phyloP scores from a whole-genome alignment of 2,888 invertebrate species.

The Rhodophaea formosa region DNA sequence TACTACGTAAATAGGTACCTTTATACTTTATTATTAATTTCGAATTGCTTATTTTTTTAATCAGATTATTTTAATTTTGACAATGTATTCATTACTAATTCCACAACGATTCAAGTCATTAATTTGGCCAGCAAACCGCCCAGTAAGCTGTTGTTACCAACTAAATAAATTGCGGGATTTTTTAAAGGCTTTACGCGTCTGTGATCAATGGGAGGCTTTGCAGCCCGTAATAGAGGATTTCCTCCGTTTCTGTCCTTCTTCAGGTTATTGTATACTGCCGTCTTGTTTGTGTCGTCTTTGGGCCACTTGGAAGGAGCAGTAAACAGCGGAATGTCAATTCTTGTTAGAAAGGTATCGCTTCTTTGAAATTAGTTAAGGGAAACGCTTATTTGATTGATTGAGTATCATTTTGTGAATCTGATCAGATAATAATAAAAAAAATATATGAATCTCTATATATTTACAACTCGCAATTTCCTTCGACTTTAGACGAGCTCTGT shows the following conservation, averaged over 20 bases:
- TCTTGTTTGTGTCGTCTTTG: slow-evolving; percentile 44
- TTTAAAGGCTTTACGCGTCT: slow-evolving; percentile 72
- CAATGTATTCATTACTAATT: neutral
- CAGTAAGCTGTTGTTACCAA: slow-evolving; percentile 58
- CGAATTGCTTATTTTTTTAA: too few species aligned
- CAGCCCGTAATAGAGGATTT: slow-evolving; percentile 69
- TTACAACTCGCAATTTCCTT: too few species aligned
- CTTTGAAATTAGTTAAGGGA: too few species aligned
- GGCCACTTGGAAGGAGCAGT: slow-evolving; percentile 52
- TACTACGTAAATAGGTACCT: too few species aligned
- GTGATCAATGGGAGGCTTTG: slow-evolving; percentile 75
- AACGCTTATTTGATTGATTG: too few species aligned
- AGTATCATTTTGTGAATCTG: too few species aligned
- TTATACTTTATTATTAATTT: too few species aligned
- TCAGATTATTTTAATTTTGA: too few species aligned
- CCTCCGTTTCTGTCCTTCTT: slow-evolving; percentile 44
- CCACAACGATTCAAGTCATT: neutral
- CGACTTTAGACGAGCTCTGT: too few species aligned
- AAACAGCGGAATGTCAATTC: slow-evolving; percentile 61
- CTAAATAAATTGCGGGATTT: slow-evolving; percentile 77
- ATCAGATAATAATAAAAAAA: too few species aligned
- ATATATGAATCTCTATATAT: too few species aligned
- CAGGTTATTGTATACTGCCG: slow-evolving; percentile 28
- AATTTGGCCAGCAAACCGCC: slow-evolving; percentile 33
- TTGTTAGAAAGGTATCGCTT: slow-evolving; percentile 59